phyloP scores from a whole-genome alignment of 1,140 invertebrate species.

The Drosophila baimaii region DNA sequence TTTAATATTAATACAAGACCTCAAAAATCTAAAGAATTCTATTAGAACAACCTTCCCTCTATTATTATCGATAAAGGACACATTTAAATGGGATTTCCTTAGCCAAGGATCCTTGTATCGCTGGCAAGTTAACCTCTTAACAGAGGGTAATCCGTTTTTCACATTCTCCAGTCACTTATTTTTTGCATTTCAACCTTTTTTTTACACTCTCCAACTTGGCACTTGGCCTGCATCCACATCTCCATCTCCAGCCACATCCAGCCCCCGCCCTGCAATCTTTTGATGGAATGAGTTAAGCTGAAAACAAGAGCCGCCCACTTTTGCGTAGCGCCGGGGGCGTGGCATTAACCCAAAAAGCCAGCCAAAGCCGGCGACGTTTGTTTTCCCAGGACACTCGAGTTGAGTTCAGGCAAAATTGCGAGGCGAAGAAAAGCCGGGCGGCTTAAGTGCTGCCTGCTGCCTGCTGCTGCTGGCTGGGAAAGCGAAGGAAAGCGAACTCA shows the following conservation, averaged over 20 bases:
- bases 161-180: slow-evolving; percentile 21
- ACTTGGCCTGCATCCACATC: slow-evolving; percentile 43
- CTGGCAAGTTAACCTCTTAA: not conserved
- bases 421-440: slow-evolving; percentile 41
- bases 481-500: slow-evolving; percentile 40
- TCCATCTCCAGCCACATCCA: not conserved
- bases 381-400: slow-evolving; percentile 47
- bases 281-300: slow-evolving; percentile 37
- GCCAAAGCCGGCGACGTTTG: slow-evolving; percentile 51
- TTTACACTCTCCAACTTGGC: slow-evolving; percentile 39
- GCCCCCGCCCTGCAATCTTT: slow-evolving; percentile 3
- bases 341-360: slow-evolving; percentile 66
- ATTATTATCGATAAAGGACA: not conserved
- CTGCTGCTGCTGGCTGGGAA: not conserved
- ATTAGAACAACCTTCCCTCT: too few relatives aligned
- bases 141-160: slow-evolving; percentile 18
- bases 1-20: too few relatives aligned
- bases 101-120: not conserved
- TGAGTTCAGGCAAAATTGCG: slow-evolving; percentile 33
- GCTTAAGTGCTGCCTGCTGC: slow-evolving; percentile 31
- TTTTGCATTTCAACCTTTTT: slow-evolving; percentile 49
- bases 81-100: not conserved
- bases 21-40: too few relatives aligned
- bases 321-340: slow-evolving; percentile 34
- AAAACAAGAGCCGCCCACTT: slow-evolving; percentile 31